Evolutionary conservation across 2,113 vertebrate species (phyloP).

Genomic region (Isurus oxyrinchus): DNA sequence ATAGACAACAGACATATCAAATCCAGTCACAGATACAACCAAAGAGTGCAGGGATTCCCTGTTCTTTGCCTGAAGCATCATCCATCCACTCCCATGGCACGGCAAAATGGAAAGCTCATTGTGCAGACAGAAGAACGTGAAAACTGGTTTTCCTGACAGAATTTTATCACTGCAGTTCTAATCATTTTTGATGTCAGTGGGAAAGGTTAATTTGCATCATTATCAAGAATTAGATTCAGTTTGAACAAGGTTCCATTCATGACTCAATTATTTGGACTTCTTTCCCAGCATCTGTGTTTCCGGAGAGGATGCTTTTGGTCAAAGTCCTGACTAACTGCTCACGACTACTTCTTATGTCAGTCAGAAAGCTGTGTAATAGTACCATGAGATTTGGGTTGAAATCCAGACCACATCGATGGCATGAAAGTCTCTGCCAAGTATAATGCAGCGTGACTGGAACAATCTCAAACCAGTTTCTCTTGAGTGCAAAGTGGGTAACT

Average conservation of each 20-base stretch:
- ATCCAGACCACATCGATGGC: neutral
- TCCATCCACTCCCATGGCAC: neutral
- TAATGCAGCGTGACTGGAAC: neutral
- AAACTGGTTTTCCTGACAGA: neutral
- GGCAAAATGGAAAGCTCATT: neutral
- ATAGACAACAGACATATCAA: neutral
- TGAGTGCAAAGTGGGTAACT: neutral
- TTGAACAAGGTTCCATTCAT: constrained; percentile 21
- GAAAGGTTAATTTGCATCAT: neutral
- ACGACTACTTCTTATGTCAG: neutral
- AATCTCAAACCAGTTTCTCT: neutral
- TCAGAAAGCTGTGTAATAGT: neutral
- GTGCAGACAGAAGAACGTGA: neutral
- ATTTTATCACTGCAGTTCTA: neutral
- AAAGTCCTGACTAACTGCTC: neutral
- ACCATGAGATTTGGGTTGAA: neutral
- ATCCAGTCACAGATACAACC: neutral
- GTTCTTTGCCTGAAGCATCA: neutral
- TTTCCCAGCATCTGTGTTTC: neutral
- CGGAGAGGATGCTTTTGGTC: neutral
- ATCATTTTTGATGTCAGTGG: neutral
- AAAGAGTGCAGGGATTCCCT: neutral
- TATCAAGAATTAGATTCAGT: neutral
- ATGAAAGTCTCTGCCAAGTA: neutral
- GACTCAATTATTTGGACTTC: neutral